Conservation (phyloP, 2,888 invertebrate genomes). For the Catocala nupta region DNA sequence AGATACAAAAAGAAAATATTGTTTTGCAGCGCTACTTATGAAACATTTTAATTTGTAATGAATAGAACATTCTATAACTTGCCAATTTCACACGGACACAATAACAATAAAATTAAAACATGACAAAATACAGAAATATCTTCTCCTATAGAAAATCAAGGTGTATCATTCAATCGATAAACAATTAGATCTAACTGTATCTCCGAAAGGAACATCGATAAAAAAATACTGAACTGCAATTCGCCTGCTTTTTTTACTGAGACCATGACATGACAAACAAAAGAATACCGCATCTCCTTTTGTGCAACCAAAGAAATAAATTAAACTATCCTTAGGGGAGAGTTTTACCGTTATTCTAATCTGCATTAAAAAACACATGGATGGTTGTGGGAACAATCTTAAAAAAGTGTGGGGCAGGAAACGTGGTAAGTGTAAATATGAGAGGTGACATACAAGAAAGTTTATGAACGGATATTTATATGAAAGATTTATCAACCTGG, state of each 20-base stretch:
- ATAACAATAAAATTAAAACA: neutral
- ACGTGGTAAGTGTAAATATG: constrained; percentile 81
- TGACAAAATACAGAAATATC: constrained; percentile 19
- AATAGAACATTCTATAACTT: neutral
- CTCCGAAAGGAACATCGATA: constrained; percentile 21
- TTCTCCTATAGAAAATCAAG: constrained; percentile 22
- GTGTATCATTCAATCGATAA: constrained; percentile 37
- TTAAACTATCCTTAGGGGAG: constrained; percentile 85
- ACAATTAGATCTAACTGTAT: constrained; percentile 27
- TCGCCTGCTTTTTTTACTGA: constrained; percentile 54
- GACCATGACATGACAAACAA: constrained; percentile 74
- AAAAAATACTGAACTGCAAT: constrained; percentile 45
- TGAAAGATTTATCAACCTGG: constrained; percentile 72
- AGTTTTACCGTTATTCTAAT: constrained; percentile 85
- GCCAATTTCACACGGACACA: neutral
- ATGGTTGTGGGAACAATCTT: constrained; percentile 81
- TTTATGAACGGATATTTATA: constrained; percentile 78
- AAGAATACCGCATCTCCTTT: constrained; percentile 79
- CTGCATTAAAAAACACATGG: constrained; percentile 75
- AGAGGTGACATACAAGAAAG: constrained; percentile 73
- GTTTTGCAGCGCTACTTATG: too few relatives aligned
- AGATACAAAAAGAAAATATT: too few relatives aligned
- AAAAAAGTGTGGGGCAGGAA: constrained; percentile 80
- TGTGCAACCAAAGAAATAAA: constrained; percentile 81
- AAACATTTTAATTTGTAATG: too few relatives aligned